Evolutionary conservation across 2,113 vertebrate species (phyloP).

Genomic region (Malurus elegans): DNA sequence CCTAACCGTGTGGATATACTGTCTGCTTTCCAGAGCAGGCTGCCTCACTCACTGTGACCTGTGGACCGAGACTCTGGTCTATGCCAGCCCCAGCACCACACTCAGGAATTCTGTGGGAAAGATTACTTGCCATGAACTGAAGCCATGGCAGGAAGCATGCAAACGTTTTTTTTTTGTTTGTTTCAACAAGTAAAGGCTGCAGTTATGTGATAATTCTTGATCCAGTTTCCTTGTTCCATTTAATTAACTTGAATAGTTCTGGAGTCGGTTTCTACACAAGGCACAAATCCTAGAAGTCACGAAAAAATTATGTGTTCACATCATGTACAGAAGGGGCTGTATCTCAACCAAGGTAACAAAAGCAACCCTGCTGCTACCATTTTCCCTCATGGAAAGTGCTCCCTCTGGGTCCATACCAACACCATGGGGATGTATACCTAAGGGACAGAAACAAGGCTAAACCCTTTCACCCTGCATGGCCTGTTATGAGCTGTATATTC

Average conservation of each 20-base stretch:
- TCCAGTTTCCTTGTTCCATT: background rate
- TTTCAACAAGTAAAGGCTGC: background rate
- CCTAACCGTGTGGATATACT: background rate
- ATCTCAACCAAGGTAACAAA: accelerated
- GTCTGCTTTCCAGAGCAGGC: background rate
- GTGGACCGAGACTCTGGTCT: background rate
- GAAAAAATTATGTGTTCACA: background rate
- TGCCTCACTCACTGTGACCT: background rate
- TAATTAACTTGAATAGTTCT: background rate
- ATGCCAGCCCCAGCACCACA: background rate
- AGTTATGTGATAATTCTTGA: background rate
- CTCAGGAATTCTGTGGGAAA: background rate
- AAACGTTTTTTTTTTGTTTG: background rate
- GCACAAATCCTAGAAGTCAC: background rate
- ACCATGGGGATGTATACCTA: background rate
- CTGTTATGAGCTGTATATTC: background rate
- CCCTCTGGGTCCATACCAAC: background rate
- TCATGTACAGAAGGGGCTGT: background rate
- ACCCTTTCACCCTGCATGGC: background rate
- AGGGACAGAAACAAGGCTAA: background rate
- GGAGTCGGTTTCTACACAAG: background rate
- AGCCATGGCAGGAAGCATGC: background rate
- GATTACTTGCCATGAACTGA: background rate
- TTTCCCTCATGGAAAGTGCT: background rate
- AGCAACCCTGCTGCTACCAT: background rate